A percentile compares a stretch with the other conserved stretches of the same genome.
Evolutionary conservation across 2,113 vertebrate species (phyloP).

Genomic region (Mormoops blainvillei): DNA sequence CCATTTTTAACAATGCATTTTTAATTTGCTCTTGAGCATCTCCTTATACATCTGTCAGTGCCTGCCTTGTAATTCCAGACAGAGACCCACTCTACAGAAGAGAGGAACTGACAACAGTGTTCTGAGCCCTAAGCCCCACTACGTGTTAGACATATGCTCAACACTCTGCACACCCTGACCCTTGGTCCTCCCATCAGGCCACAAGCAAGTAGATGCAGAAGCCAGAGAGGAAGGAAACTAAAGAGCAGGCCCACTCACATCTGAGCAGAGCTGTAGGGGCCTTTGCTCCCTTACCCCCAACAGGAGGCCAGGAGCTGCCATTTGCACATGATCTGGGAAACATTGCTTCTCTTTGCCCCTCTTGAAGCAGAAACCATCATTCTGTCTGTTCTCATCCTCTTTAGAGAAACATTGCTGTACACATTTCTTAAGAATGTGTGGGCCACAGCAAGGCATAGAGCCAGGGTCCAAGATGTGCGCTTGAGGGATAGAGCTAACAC

Average conservation of each 20-base stretch:
- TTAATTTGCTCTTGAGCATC: slow-evolving; percentile 61
- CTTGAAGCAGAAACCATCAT: neutral
- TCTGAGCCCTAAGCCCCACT: neutral
- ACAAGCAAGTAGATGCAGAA: neutral
- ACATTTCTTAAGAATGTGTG: neutral
- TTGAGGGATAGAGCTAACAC: neutral
- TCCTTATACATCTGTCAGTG: slow-evolving; percentile 51
- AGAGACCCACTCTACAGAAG: neutral
- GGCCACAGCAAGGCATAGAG: neutral
- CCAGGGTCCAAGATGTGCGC: neutral
- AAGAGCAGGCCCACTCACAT: neutral
- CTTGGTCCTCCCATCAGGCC: neutral
- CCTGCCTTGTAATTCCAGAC: slow-evolving; percentile 35
- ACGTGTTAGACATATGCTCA: neutral
- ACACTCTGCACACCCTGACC: neutral
- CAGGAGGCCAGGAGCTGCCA: too few species aligned
- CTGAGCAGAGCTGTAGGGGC: neutral
- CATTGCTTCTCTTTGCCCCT: neutral
- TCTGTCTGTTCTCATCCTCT: neutral
- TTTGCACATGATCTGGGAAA: neutral
- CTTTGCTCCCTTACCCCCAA: neutral
- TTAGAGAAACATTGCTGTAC: neutral
- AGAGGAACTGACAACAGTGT: neutral
- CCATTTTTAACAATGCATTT: slow-evolving; percentile 64
- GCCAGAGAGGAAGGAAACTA: neutral